Conservation (phyloP, 2,888 invertebrate genomes). For the Masnerella sp. region DNA sequence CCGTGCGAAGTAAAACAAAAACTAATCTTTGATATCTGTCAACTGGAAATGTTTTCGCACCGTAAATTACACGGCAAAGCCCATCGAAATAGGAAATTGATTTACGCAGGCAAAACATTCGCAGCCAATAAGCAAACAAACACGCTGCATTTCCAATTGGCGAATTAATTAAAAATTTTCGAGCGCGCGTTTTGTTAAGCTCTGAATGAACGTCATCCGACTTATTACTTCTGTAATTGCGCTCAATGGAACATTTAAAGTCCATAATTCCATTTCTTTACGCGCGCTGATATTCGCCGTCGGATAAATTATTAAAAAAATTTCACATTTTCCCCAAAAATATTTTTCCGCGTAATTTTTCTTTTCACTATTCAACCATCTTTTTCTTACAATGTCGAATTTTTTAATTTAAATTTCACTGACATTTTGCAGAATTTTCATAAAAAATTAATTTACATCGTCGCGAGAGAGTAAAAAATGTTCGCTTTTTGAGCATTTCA, state of each 20-base stretch:
- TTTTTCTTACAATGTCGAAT: too few species aligned
- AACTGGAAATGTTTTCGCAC: conserved; percentile 47
- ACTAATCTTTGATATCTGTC: conserved; percentile 44
- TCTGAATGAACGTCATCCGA: conserved; percentile 39
- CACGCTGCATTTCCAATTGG: conserved; percentile 45
- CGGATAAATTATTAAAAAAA: conserved; percentile 11
- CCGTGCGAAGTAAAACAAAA: conserved; percentile 35
- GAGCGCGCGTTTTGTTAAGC: conserved; percentile 27
- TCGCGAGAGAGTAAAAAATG: too few species aligned
- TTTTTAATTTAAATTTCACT: too few species aligned
- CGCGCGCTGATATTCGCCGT: conserved; percentile 25
- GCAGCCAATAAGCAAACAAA: conserved; percentile 53
- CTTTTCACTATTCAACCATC: neutral
- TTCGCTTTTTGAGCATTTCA: too few species aligned
- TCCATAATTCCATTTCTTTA: conserved; percentile 56
- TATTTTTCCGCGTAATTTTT: neutral
- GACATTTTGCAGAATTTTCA: too few species aligned
- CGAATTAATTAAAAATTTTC: conserved; percentile 51
- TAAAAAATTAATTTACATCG: too few species aligned
- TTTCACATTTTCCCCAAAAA: neutral
- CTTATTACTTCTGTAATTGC: conserved; percentile 55
- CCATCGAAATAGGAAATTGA: conserved; percentile 58
- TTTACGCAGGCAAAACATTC: conserved; percentile 55
- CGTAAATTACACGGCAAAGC: conserved; percentile 55
- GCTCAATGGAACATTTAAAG: conserved; percentile 55